A percentile compares a stretch with the other conserved stretches of the same genome.
These are phyloP conservation scores for Ridgeia piscesae DNA, from an alignment of 1,140 invertebrate genomes.

Conservation along the genomic window DNA sequence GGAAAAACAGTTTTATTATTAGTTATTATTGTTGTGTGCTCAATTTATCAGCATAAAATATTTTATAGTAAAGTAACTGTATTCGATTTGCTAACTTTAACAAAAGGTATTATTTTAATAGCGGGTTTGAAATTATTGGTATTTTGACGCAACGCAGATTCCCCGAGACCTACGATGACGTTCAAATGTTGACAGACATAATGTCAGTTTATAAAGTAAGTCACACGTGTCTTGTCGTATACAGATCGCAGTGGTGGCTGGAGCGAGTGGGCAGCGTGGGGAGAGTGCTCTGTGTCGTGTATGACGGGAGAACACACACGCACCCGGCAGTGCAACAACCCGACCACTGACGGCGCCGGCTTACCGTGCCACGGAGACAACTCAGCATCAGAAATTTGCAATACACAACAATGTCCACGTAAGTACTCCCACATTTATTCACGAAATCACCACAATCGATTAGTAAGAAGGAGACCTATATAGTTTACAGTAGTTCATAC, in stretches of 20 bases:
- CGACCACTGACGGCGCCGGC: constrained; percentile 23
- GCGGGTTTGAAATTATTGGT: too few relatives aligned
- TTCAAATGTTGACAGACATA: too few relatives aligned
- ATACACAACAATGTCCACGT: constrained; percentile 12
- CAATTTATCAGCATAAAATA: too few relatives aligned
- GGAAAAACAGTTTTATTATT: too few relatives aligned
- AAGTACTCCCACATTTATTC: neutral
- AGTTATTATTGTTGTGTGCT: too few relatives aligned
- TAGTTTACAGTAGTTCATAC: too few relatives aligned
- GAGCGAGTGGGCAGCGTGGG: constrained; percentile 22
- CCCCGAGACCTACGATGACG: neutral
- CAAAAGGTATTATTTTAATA: too few relatives aligned
- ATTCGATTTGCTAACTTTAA: too few relatives aligned
- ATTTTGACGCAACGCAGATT: neutral
- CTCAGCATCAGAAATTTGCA: neutral
- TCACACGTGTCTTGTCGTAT: neutral
- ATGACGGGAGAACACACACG: constrained; percentile 1
- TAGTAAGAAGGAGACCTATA: too few relatives aligned
- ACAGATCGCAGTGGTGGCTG: constrained; percentile 21
- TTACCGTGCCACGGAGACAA: constrained; percentile 14
- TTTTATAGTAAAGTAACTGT: too few relatives aligned
- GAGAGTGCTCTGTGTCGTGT: constrained; percentile 19
- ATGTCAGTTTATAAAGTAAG: too few relatives aligned
- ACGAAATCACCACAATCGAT: neutral
- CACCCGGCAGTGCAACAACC: constrained; percentile 22